These are phyloP conservation scores for Spatulosminthurus flaviceps DNA, from an alignment of 2,888 invertebrate genomes.

Conservation along the genomic window DNA sequence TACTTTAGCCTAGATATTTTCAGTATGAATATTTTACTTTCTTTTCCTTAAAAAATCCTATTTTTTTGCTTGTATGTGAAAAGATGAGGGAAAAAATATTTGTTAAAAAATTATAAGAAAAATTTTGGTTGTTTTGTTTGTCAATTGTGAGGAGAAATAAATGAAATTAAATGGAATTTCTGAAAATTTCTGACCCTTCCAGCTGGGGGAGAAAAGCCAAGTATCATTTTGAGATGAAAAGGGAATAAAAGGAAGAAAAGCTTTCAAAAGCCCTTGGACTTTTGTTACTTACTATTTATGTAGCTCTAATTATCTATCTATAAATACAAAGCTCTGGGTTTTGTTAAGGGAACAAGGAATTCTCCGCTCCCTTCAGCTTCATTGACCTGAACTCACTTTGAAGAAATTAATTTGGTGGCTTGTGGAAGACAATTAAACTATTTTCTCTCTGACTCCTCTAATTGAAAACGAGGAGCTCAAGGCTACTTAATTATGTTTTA, in stretches of 20 bases:
- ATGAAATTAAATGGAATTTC: too few relatives aligned
- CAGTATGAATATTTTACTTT: too few relatives aligned
- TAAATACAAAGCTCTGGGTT: too few relatives aligned
- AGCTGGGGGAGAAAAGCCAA: too few relatives aligned
- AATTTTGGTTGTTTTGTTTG: not conserved
- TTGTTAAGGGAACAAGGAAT: too few relatives aligned
- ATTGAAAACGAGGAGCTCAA: constrained; percentile 37
- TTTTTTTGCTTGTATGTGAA: constrained; percentile 45
- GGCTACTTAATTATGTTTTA: constrained; percentile 11
- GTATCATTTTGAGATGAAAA: too few relatives aligned
- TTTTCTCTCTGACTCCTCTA: constrained; percentile 35
- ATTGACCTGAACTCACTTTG: constrained; percentile 37
- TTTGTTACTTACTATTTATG: too few relatives aligned
- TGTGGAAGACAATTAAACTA: constrained; percentile 37
- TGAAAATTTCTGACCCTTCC: too few relatives aligned
- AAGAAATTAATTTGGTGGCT: constrained; percentile 45
- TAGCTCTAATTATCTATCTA: too few relatives aligned
- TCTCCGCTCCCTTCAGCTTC: constrained; percentile 11
- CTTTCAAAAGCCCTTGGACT: too few relatives aligned
- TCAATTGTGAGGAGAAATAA: not conserved
- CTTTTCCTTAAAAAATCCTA: not conserved
- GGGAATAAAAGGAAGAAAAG: too few relatives aligned
- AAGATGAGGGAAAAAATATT: not conserved
- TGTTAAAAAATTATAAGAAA: not conserved
- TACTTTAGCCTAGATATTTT: too few relatives aligned